A percentile compares a stretch with the other conserved stretches of the same genome.
phyloP scores from a whole-genome alignment of 2,888 invertebrate species.

The Unio pictorum region DNA sequence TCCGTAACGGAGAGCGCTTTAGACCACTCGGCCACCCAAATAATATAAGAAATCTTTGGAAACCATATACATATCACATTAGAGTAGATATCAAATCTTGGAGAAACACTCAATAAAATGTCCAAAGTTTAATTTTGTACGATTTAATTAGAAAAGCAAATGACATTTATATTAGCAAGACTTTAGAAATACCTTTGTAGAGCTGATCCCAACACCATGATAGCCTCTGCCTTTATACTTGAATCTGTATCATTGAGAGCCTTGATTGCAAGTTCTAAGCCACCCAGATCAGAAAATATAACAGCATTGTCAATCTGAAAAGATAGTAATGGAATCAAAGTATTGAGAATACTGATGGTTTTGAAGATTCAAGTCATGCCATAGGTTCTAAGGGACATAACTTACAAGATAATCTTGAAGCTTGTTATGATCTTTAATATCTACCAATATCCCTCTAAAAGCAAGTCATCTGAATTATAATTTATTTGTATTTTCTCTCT shows the following conservation, averaged over 20 bases:
- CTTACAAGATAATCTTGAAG: no score
- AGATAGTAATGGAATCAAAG: not conserved
- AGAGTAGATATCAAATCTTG: no score
- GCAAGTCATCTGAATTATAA: no score
- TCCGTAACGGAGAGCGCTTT: no score
- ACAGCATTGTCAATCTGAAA: slow-evolving; percentile 80
- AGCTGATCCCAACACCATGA: slow-evolving; percentile 80
- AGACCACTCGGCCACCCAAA: no score
- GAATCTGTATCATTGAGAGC: slow-evolving; percentile 78
- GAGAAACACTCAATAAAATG: no score
- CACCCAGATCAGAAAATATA: slow-evolving; percentile 79
- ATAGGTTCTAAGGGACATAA: no score
- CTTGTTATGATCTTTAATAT: no score
- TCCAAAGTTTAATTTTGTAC: not conserved
- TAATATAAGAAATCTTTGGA: no score
- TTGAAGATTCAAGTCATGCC: not conserved
- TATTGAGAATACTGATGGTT: not conserved
- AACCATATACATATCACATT: no score
- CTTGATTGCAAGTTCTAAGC: slow-evolving; percentile 75
- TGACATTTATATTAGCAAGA: not conserved
- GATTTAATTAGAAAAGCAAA: not conserved
- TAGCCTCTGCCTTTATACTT: slow-evolving; percentile 76
- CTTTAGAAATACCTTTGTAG: slow-evolving; percentile 75
- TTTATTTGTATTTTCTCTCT: no score
- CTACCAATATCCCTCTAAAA: no score